Base-by-base conservation (phyloP, 2,888 invertebrate species). In the Drosophila buzzatii region DNA sequence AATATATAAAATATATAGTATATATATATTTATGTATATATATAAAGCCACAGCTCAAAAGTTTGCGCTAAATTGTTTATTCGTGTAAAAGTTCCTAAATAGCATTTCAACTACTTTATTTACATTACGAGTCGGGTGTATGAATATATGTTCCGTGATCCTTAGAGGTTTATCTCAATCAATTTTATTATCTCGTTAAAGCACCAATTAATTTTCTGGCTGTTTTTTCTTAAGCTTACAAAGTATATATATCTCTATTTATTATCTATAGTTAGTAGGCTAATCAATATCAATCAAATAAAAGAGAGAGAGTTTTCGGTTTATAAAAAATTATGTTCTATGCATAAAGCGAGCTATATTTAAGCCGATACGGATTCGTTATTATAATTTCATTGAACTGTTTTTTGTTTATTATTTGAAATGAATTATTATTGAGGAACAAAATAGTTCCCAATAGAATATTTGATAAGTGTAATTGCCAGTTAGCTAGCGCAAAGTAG, bases 41-140 rank as follows among this genome's bases (percentile, higher is more conserved):
- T 80, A 73, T 80, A 81, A 85, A 87, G 85, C 90, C 85, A 89
- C 85, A 85, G 90, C 88, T 87, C 85, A 84, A 85, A 86, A 64
- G 66, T 78, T 81, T 67, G 66, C 68, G 79, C 79, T 81, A 76
- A 72, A 64, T 69, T 70, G 37, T 33, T 75, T 65, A 73, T 76
- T 73, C 79, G 84, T 89, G 89, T 89, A 85, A 87, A 88, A 80
- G 71, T 88, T 71, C 69, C 79, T 83, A 90, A 79, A 73, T 77
- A 80, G 83, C 82, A 82, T 73, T 61, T 66, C 66, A 63, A 57
- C 82, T 82, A 70, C 63, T 55, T 84, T 84, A 85, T 89, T 72
- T 86, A 79, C 88, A 90, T 71, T 79, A 33, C 45, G 45, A 55
- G 6, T 6, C 78, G 55, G 59, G 55, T 65, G 55, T 71, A 44